These are phyloP conservation scores for Mormyrus proboscirostris DNA, from an alignment of 2,797 vertebrate species.

Conservation along the genomic window DNA sequence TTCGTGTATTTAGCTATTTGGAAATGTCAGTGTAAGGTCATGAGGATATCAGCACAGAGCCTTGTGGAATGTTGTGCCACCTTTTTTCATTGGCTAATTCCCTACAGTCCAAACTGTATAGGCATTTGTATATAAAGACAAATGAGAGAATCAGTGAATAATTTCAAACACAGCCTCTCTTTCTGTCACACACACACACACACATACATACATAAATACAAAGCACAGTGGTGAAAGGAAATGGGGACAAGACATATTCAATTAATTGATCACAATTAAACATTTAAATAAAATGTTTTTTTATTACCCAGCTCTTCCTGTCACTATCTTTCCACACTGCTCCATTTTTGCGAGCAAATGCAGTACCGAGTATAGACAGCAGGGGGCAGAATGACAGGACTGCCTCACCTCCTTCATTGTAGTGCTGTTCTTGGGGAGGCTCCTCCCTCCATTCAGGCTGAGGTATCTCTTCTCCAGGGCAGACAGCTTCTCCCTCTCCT, in stretches of 20 bases:
- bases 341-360: background rate
- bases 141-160: background rate
- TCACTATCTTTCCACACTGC: background rate
- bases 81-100: background rate
- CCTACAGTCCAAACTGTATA: background rate
- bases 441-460: constrained; percentile 70
- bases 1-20: background rate
- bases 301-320: background rate
- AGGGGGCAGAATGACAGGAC: background rate
- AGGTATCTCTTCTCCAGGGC: constrained; percentile 81
- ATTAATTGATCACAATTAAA: background rate
- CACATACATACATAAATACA: background rate
- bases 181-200: background rate
- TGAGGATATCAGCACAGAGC: background rate
- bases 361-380: background rate
- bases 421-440: constrained; percentile 72
- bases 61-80: background rate
- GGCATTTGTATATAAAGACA: background rate
- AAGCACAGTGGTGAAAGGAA: background rate
- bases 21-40: background rate
- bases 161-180: background rate
- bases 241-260: background rate
- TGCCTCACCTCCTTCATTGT: constrained; percentile 79
- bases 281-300: background rate
- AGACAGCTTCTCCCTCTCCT: constrained; percentile 86